Conservation (phyloP, 2,888 invertebrate species). For the Trissoscelio sp. region DNA sequence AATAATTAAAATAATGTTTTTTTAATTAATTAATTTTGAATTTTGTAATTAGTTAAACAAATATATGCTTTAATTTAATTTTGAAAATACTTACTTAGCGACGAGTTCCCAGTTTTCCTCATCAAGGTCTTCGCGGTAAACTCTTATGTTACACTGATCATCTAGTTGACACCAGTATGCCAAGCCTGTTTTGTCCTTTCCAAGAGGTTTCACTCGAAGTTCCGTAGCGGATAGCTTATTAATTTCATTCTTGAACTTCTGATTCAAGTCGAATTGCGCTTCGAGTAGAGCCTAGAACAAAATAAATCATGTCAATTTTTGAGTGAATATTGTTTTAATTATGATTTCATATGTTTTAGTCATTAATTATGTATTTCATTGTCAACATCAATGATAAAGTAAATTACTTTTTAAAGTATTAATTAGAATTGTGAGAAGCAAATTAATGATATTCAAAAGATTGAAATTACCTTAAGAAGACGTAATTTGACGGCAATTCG, state of each 20-base stretch:
- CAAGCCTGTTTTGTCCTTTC: slow-evolving; percentile 95
- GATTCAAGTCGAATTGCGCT: slow-evolving; percentile 96
- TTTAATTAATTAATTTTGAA: no score
- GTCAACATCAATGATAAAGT: no score
- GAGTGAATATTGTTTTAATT: no score
- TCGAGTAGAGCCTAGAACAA: slow-evolving; percentile 91
- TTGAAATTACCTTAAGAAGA: slow-evolving; percentile 91
- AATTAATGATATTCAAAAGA: no score
- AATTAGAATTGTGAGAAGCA: no score
- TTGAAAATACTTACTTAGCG: slow-evolving; percentile 89
- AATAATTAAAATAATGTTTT: no score
- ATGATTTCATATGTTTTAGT: no score
- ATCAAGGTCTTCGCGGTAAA: slow-evolving; percentile 98
- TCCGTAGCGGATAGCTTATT: slow-evolving; percentile 91
- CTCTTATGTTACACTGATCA: slow-evolving; percentile 93
- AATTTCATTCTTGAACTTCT: slow-evolving; percentile 95
- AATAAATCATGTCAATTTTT: no score
- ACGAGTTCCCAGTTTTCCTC: slow-evolving; percentile 98
- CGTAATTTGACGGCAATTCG: slow-evolving; percentile 94
- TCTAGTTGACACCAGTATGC: slow-evolving; percentile 98
- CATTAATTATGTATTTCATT: no score
- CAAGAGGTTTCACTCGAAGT: slow-evolving; percentile 94
- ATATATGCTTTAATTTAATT: no score
- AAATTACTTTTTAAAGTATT: no score
- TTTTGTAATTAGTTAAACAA: no score